Evolutionary conservation across 2,888 invertebrate species (phyloP), one percentile per base, ranked within the genome.

Genomic region (Macrosoma leucophasiata): DNA sequence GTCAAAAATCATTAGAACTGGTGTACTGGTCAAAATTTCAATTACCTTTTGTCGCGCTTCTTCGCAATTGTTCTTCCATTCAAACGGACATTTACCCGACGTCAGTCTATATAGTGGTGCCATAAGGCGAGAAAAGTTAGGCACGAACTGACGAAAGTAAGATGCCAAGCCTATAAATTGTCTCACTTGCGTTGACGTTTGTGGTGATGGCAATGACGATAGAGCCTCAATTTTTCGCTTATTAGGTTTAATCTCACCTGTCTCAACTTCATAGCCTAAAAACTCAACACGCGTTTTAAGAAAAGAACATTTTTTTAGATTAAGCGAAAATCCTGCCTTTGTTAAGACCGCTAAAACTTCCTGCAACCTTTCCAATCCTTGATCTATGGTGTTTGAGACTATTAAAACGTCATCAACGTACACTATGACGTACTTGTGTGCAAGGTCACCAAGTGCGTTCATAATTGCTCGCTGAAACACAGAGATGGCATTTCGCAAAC

Each of bases 181-280:
- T 13, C 24, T 24, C 2, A 24, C 12, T 8, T 24, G 24, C 3
- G 24, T 24, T 2, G 8, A 22, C 0, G 41, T 41, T 19, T 37
- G 15, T 1, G 52, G 52, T 1, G 30, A 21, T 0, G 34, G 38
- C 0, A 38, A 12, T 1, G 28, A 18, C 2, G 24, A 13, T 1
- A 49, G 20, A 3, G 50, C 51, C 6, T 43, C 21, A 2, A 52
- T 36, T 20, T 52, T 52, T 0, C 35, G 19, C 0, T 33, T 17
- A 12, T 49, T 52, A 2, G 50, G 48, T 4, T 36, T 23, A 0
- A 53, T 12, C 13, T 40, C 37, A 4, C 52, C 48, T 1, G 13
- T n/a, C 1, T 13, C 9, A 4, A 55, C 32, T 3, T 45, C 26
- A 23, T 35, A 50, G 0, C 52, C 48, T 8, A 52, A 13, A 17